Conservation (phyloP, 2,113 vertebrate species). For the Ploceus nigricollis region DNA sequence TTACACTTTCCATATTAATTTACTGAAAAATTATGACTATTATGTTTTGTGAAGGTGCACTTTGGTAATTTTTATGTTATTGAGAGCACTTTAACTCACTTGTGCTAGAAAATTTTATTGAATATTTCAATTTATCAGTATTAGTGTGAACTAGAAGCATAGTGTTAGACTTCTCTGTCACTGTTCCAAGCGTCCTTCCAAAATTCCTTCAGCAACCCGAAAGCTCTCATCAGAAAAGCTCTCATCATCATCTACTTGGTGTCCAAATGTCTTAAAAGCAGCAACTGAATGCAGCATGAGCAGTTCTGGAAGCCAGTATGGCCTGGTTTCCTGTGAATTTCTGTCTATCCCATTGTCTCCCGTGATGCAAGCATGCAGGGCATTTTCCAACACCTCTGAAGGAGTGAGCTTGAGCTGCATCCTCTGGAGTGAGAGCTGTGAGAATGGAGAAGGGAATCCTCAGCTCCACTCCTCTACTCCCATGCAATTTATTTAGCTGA, state of each 20-base stretch:
- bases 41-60: conserved; percentile 33
- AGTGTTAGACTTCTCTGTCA: neutral
- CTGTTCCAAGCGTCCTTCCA: neutral
- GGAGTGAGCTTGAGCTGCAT: neutral
- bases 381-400: neutral
- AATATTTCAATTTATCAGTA: neutral
- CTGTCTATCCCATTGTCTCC: neutral
- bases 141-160: neutral
- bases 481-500: neutral
- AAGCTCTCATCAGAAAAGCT: neutral
- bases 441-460: neutral
- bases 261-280: neutral
- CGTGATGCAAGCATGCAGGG: neutral
- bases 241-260: neutral
- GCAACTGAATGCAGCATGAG: neutral
- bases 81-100: conserved; percentile 26
- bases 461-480: neutral
- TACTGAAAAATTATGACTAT: conserved; percentile 57
- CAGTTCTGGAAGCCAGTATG: neutral
- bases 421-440: neutral
- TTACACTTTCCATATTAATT: conserved; percentile 68
- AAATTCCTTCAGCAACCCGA: neutral
- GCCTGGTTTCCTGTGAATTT: neutral
- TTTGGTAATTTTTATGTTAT: conserved; percentile 41
- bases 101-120: neutral